phyloP scores from a whole-genome alignment of 1,140 invertebrate genomes.

The Asobara japonica region DNA sequence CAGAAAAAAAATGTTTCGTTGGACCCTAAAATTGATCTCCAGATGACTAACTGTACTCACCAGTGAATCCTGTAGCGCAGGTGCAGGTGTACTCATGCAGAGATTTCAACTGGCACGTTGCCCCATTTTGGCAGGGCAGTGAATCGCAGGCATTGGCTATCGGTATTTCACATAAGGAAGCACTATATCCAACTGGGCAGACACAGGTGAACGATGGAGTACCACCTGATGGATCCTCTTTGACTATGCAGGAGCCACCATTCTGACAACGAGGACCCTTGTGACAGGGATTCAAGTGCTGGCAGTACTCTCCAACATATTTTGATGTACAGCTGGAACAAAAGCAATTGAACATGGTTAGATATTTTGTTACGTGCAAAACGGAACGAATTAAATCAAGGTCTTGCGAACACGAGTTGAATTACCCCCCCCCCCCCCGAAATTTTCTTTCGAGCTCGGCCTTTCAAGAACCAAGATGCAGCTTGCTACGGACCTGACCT shows the following conservation, averaged over 20 bases:
- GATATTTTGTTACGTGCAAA: too few relatives aligned
- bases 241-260: constrained; percentile 88
- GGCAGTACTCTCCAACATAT: constrained; percentile 94
- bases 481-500: too few relatives aligned
- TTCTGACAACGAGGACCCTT: constrained; percentile 90
- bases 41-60: constrained; percentile 67
- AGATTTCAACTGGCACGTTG: constrained; percentile 81
- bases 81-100: constrained; percentile 83
- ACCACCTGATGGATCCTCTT: constrained; percentile 71
- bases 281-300: constrained; percentile 91
- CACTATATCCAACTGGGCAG: constrained; percentile 90
- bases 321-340: constrained; percentile 88
- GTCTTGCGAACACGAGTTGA: too few relatives aligned
- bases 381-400: too few relatives aligned
- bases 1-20: too few relatives aligned
- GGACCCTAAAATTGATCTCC: too few relatives aligned
- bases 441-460: too few relatives aligned
- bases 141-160: constrained; percentile 91
- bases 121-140: constrained; percentile 86
- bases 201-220: constrained; percentile 84
- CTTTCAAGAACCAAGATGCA: too few relatives aligned
- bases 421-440: too few relatives aligned
- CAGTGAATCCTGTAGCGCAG: constrained; percentile 86
- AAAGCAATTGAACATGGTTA: constrained; percentile 48
- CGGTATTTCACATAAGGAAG: constrained; percentile 91